Conservation (phyloP, 2,797 vertebrate genomes). For the Florisuga fusca region DNA sequence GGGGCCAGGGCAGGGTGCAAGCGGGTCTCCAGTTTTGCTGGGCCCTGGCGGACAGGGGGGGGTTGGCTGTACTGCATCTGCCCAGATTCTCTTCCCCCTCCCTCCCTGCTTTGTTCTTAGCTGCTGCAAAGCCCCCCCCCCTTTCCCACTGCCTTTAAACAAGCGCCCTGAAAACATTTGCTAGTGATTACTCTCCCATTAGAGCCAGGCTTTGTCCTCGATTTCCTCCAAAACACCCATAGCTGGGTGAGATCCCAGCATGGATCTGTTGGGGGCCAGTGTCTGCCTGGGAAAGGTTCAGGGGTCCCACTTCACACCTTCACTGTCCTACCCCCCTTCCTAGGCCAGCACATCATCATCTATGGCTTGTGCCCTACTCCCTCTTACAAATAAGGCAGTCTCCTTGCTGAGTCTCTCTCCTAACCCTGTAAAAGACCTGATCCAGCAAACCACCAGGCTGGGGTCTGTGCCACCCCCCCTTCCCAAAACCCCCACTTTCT, state of each 20-base stretch:
- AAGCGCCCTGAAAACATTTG: conserved; percentile 67
- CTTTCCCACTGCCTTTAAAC: not conserved
- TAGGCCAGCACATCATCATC: not conserved
- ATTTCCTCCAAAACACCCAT: not conserved
- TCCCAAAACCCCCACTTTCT: not conserved
- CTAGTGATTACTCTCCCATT: conserved; percentile 59
- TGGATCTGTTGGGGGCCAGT: accelerated
- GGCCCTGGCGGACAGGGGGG: not conserved
- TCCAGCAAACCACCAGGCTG: not conserved
- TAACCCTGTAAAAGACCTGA: not conserved
- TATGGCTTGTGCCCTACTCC: not conserved
- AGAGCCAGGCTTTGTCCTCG: not conserved
- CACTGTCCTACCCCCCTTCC: no score
- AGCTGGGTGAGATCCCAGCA: not conserved
- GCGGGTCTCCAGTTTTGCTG: not conserved
- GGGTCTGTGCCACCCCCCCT: not conserved
- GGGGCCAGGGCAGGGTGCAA: conserved; percentile 26
- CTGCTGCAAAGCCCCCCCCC: not conserved
- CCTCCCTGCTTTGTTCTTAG: conserved; percentile 42
- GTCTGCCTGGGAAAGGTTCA: not conserved
- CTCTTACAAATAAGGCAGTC: not conserved
- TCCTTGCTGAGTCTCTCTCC: not conserved
- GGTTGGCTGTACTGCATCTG: not conserved
- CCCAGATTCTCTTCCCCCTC: not conserved
- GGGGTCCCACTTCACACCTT: not conserved